A percentile compares a stretch with the other conserved stretches of the same genome.
phyloP scores from a whole-genome alignment of 2,113 vertebrate genomes.

The Dasyurus viverrinus region DNA sequence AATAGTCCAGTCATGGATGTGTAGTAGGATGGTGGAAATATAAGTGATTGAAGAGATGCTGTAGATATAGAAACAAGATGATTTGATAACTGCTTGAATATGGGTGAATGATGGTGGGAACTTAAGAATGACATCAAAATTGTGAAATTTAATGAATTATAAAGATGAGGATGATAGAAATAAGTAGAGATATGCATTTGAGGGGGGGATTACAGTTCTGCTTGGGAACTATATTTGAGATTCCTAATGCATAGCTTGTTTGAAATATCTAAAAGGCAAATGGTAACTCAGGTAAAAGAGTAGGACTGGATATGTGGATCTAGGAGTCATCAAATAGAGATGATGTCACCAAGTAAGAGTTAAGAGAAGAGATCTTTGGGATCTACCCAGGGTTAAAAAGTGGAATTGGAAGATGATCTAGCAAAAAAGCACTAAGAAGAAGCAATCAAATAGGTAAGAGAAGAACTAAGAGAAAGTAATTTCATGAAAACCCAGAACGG shows the following conservation, averaged over 20 bases:
- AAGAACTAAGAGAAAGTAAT: background rate
- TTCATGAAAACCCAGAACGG: background rate
- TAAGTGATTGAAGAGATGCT: background rate
- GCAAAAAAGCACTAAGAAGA: background rate
- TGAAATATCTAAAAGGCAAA: background rate
- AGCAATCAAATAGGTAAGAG: background rate
- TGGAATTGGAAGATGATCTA: background rate
- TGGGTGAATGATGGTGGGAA: background rate
- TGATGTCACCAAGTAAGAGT: background rate
- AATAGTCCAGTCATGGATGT: background rate
- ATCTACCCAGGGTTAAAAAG: background rate
- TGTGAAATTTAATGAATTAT: background rate
- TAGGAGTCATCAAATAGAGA: background rate
- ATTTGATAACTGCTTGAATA: background rate
- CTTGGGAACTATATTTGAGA: background rate
- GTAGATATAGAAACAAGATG: background rate
- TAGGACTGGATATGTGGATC: background rate
- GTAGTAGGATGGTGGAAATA: background rate
- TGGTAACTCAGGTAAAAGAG: background rate
- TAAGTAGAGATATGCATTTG: background rate
- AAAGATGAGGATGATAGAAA: background rate
- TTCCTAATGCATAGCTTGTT: background rate
- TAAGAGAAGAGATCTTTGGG: background rate
- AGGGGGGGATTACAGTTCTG: background rate
- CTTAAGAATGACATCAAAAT: background rate